Evolutionary conservation across 2,113 vertebrate species (phyloP).

Genomic region (Odocoileus hemionus): DNA sequence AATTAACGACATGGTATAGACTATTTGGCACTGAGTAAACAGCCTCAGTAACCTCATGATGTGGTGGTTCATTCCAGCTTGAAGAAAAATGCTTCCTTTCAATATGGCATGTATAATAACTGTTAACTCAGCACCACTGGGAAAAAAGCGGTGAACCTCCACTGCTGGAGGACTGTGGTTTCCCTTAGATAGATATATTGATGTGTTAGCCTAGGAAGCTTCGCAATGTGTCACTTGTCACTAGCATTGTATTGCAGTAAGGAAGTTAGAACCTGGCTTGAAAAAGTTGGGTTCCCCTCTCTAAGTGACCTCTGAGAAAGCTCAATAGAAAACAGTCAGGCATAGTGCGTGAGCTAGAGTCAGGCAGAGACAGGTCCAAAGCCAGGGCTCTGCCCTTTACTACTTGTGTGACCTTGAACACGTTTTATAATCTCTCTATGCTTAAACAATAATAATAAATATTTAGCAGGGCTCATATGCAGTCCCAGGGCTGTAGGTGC

Average conservation of each 20-base stretch:
- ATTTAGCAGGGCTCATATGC: background rate
- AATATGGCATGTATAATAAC: accelerated
- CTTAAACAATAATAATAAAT: background rate
- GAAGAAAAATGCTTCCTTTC: background rate
- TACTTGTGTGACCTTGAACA: background rate
- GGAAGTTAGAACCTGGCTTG: background rate
- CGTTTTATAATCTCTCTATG: background rate
- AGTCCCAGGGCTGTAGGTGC: background rate
- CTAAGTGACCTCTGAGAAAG: background rate
- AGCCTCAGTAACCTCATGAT: no score
- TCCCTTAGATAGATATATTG: background rate
- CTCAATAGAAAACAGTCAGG: background rate
- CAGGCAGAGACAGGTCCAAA: background rate
- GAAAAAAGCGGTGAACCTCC: background rate
- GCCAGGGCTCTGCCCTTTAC: background rate
- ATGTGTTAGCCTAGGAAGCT: no score
- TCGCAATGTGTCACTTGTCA: background rate
- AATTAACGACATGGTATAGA: background rate
- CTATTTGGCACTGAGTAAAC: background rate
- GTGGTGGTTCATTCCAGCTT: background rate
- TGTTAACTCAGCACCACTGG: background rate
- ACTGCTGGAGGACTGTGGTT: background rate
- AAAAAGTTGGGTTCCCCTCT: background rate
- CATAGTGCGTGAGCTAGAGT: accelerated
- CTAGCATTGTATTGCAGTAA: background rate